These are phyloP conservation scores for Corapipo altera DNA, from an alignment of 2,113 vertebrate genomes.

Conservation along the genomic window DNA sequence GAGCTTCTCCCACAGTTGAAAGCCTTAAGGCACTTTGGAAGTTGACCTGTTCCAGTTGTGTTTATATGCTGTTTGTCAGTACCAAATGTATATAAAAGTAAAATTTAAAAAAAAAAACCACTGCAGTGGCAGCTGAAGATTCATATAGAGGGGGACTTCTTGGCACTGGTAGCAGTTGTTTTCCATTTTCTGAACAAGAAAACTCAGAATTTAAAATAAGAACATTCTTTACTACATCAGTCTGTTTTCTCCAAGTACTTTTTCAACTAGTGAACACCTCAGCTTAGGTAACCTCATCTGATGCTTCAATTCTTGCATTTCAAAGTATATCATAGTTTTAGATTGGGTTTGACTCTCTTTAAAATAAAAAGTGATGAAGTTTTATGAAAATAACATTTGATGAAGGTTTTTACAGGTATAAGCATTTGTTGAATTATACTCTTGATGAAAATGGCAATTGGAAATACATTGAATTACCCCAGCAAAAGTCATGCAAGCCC, in stretches of 20 bases:
- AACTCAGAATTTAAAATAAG: neutral
- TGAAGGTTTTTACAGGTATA: neutral
- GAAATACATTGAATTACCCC: neutral
- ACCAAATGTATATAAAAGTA: neutral
- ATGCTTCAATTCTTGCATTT: neutral
- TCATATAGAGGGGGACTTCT: neutral
- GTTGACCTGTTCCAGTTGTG: neutral
- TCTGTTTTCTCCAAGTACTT: neutral
- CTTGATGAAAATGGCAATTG: neutral
- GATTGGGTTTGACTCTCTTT: neutral
- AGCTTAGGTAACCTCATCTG: neutral
- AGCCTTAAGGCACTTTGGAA: neutral
- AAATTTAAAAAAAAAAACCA: neutral
- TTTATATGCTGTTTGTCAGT: neutral
- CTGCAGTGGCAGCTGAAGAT: neutral
- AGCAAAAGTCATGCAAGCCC: neutral
- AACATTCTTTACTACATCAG: neutral
- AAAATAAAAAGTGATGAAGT: neutral
- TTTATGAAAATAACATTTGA: neutral
- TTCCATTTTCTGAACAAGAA: neutral
- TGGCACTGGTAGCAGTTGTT: neutral
- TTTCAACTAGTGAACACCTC: neutral
- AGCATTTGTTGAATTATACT: neutral
- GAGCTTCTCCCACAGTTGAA: neutral
- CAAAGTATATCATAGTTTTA: neutral